Evolutionary conservation across 2,888 invertebrate genomes (phyloP).

Genomic region (Masnerella sp.): DNA sequence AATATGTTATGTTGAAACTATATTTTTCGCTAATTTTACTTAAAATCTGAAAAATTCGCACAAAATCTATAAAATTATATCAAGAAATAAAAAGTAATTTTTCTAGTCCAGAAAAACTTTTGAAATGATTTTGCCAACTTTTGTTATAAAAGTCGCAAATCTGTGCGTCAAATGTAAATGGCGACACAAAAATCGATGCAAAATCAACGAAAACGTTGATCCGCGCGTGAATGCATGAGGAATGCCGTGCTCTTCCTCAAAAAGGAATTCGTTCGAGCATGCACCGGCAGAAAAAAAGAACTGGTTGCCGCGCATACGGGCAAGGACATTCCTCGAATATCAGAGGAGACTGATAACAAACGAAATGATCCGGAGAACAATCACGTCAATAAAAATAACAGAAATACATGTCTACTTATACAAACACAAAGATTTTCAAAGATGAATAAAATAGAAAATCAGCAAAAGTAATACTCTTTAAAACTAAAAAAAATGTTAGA

Average conservation of each 20-base stretch:
- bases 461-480: too few relatives aligned
- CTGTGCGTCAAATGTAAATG: not conserved
- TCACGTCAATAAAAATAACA: slow-evolving; percentile 25
- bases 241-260: slow-evolving; percentile 54
- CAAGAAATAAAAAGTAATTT: too few relatives aligned
- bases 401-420: slow-evolving; percentile 3
- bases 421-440: not conserved
- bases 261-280: slow-evolving; percentile 51
- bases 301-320: slow-evolving; percentile 45
- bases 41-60: too few relatives aligned
- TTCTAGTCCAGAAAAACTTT: too few relatives aligned
- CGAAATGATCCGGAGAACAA: slow-evolving; percentile 42
- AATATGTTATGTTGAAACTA: too few relatives aligned
- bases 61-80: too few relatives aligned
- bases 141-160: too few relatives aligned
- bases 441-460: not conserved
- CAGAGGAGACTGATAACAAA: slow-evolving; percentile 47
- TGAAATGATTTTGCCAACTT: too few relatives aligned
- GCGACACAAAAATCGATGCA: slow-evolving; percentile 24
- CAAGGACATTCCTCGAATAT: slow-evolving; percentile 55
- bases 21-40: too few relatives aligned
- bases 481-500: too few relatives aligned
- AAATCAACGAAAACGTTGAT: slow-evolving; percentile 34
- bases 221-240: slow-evolving; percentile 49
- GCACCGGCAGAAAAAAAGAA: slow-evolving; percentile 40